These are phyloP conservation scores for Danaus melanippus DNA, from an alignment of 1,140 invertebrate species.

Conservation along the genomic window DNA sequence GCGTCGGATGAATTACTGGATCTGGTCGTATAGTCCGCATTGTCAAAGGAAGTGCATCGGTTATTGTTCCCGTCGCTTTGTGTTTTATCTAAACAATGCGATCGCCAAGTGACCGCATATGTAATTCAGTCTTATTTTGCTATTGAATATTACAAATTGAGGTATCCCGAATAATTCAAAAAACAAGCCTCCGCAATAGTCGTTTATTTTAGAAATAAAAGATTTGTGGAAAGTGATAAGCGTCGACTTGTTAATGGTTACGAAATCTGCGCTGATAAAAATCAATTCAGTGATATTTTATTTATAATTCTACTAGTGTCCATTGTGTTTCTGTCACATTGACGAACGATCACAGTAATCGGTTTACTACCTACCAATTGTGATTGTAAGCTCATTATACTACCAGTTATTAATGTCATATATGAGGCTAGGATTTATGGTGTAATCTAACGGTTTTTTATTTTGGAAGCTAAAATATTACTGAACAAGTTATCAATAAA, in stretches of 20 bases:
- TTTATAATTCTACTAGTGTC: slow-evolving; percentile 43
- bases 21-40: slow-evolving; percentile 28
- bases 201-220: too few species aligned
- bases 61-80: slow-evolving; percentile 55
- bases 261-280: slow-evolving; percentile 35
- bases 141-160: slow-evolving; percentile 47
- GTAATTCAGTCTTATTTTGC: slow-evolving; percentile 51
- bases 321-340: slow-evolving; percentile 50
- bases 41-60: slow-evolving; percentile 58
- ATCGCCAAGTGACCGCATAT: slow-evolving; percentile 31
- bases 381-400: slow-evolving; percentile 58
- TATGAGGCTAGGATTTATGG: slow-evolving; percentile 23
- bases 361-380: slow-evolving; percentile 60
- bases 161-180: slow-evolving; percentile 29
- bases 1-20: slow-evolving; percentile 41
- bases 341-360: slow-evolving; percentile 58
- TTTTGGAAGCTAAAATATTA: too few species aligned
- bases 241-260: slow-evolving; percentile 5
- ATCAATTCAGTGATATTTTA: slow-evolving; percentile 44
- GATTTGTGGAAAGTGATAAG: neutral
- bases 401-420: slow-evolving; percentile 58
- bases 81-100: slow-evolving; percentile 38
- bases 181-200: too few species aligned
- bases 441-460: neutral
- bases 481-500: too few species aligned